These are phyloP conservation scores for Itoplectis maculator DNA, from an alignment of 2,888 invertebrate genomes.

Conservation along the genomic window DNA sequence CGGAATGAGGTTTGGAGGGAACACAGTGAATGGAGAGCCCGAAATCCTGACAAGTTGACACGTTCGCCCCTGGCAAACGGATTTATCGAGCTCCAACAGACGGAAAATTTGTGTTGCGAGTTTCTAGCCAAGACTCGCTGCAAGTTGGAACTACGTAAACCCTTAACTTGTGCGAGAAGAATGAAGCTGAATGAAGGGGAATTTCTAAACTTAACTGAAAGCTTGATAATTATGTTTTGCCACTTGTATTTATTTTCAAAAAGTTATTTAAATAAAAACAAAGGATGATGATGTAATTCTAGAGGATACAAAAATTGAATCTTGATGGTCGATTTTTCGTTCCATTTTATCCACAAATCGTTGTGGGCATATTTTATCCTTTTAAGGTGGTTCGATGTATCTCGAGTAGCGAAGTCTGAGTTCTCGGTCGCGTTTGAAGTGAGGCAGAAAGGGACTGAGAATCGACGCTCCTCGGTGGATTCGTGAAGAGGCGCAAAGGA, in stretches of 20 bases:
- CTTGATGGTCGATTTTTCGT: background rate
- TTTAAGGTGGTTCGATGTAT: background rate
- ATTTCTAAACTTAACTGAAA: no score
- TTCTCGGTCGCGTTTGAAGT: constrained; percentile 14
- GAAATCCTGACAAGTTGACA: constrained; percentile 23
- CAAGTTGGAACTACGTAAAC: background rate
- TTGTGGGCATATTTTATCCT: background rate
- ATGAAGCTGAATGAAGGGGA: background rate
- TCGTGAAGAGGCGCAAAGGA: constrained; percentile 58
- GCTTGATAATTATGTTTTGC: no score
- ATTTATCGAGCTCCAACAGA: constrained; percentile 1
- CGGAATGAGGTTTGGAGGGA: constrained; percentile 1
- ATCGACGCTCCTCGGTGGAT: constrained; percentile 49
- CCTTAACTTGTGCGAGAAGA: background rate
- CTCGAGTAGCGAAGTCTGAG: background rate
- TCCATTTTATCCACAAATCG: background rate
- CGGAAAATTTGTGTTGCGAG: background rate
- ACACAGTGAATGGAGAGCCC: background rate
- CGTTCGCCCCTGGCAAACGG: background rate
- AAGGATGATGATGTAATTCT: background rate
- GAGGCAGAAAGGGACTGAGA: constrained; percentile 49
- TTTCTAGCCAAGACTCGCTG: background rate
- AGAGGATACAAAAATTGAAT: background rate
- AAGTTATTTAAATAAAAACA: background rate
- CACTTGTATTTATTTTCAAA: no score